Evolutionary conservation across 1,140 invertebrate genomes (phyloP), one percentile per base, ranked within the genome.

Genomic region (Drosophila rufa): DNA sequence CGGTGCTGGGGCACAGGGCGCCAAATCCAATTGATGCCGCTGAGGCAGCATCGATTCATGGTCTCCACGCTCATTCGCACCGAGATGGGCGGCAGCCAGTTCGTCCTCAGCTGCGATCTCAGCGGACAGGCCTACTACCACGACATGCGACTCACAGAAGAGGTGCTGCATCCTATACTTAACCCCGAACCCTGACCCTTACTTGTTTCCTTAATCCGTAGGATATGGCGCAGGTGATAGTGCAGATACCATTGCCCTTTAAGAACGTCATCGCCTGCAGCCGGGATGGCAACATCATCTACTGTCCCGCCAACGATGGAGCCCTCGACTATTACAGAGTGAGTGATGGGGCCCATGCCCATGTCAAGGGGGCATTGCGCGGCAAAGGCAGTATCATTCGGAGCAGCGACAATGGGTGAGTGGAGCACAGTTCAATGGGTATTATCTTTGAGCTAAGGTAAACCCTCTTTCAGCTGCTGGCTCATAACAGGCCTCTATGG

Each of bases 241-340:
- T 91, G 19, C 82, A 91, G 61, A 92, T 92, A 7, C 92, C 92
- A 3, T 38, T 92, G 36, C 92, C 92, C 0, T 92, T 92, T n/a
- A 92, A 92, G 59, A 92, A 89, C 33, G 71, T 74, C 6, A 75
- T 92, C 0, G 81, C 86, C 17, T 90, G 90, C 65, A 86, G 86
- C 3, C 71, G 76, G 6, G 71, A 92, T 53, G 90, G 73, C 3
- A 83, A 79, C 17, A 67, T 91, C 9, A 90, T 92, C 11, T 92
- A 81, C 42, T 86, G 82, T 46, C 92, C 92, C 1, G 80, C 83
- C 50, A 70, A 43, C 19, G 86, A 92, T 56, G 91, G 91, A 14
- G 84, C 92, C 2, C 60, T 92, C 22, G 86, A 92, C 8, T 89
- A 71, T 27, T 92, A 75, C 50, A 80, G 91, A 19, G 55, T 90